Percentiles rank a stretch among this genome's conserved stretches.
phyloP scores from a whole-genome alignment of 2,888 invertebrate genomes.

The Galerucella calmariensis region DNA sequence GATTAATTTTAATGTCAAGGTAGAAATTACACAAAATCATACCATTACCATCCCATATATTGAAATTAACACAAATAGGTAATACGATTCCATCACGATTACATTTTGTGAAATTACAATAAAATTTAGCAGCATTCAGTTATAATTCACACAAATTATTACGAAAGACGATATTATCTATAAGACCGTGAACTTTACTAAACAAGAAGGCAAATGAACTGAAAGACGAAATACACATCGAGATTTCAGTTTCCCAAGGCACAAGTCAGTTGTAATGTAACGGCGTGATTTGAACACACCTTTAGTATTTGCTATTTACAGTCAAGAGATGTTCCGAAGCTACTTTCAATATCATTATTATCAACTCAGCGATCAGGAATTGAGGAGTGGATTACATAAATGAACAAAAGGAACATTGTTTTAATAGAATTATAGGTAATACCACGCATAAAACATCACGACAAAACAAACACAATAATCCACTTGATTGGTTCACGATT shows the following conservation, averaged over 20 bases:
- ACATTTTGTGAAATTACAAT: conserved; percentile 11
- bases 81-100: conserved; percentile 19
- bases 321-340: neutral
- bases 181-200: conserved; percentile 43
- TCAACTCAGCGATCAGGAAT: neutral
- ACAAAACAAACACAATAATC: too few relatives aligned
- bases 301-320: conserved; percentile 10
- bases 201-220: conserved; percentile 37
- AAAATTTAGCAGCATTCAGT: conserved; percentile 26
- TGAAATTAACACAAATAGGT: conserved; percentile 18
- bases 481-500: too few relatives aligned
- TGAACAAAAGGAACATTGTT: neutral
- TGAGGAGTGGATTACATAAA: neutral
- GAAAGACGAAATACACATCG: conserved; percentile 28
- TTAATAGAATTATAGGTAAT: neutral
- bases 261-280: neutral
- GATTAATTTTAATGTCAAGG: conserved; percentile 16
- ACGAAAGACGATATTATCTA: conserved; percentile 23
- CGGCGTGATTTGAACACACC: conserved; percentile 14
- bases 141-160: conserved; percentile 24
- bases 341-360: conserved; percentile 7
- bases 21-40: neutral
- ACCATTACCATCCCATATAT: neutral
- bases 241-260: conserved; percentile 29
- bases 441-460: neutral